Percentiles rank a stretch among this genome's conserved stretches.
Evolutionary conservation across 2,113 vertebrate genomes (phyloP).

Genomic region (Passer domesticus): DNA sequence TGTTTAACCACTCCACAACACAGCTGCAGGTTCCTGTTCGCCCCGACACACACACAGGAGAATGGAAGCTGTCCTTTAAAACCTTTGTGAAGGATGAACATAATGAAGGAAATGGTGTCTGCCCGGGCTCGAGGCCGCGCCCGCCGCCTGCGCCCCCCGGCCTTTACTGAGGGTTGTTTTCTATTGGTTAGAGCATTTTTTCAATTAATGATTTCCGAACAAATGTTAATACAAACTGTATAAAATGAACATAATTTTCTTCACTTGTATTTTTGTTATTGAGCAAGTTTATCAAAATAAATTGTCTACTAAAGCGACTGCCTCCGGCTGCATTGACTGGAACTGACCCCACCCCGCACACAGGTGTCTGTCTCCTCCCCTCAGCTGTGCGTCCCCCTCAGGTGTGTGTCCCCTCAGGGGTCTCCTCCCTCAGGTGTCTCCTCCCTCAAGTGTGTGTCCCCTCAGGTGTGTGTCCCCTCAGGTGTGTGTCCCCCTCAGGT

Average conservation of each 20-base stretch:
- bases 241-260: constrained; percentile 85
- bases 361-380: neutral
- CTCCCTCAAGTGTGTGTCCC: neutral
- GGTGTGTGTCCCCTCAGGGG: too few species aligned
- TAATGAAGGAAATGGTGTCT: constrained; percentile 68
- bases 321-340: neutral
- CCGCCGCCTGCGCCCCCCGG: neutral
- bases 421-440: neutral
- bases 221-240: constrained; percentile 83
- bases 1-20: constrained; percentile 1
- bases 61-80: constrained; percentile 54
- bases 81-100: constrained; percentile 68
- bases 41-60: neutral
- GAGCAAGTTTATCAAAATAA: constrained; percentile 88
- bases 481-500: fast-evolving
- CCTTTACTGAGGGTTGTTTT: constrained; percentile 48
- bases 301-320: constrained; percentile 81
- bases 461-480: too few species aligned
- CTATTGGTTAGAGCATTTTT: constrained; percentile 75
- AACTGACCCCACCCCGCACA: fast-evolving
- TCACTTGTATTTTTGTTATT: constrained; percentile 88
- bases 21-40: neutral
- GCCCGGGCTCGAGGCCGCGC: neutral
- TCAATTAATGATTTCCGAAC: constrained; percentile 76
- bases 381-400: neutral